Evolutionary conservation across 2,888 invertebrate genomes (phyloP), one percentile per base, ranked within the genome.

Genomic region (Scotopteryx bipunctaria): DNA sequence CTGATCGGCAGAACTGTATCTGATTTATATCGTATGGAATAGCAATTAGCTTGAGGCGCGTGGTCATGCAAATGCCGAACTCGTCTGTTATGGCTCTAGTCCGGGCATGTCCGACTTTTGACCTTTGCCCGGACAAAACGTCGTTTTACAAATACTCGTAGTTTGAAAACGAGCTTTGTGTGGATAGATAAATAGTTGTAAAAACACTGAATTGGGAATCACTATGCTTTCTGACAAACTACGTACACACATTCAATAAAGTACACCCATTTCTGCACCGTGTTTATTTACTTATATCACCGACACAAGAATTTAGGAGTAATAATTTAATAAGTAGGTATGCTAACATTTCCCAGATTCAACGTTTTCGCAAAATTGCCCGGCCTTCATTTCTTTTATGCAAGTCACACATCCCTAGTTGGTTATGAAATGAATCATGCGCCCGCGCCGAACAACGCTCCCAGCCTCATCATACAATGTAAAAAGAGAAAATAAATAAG

Each of bases 1-100:
- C 61, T 50, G 64, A 70, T 70, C 71, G 54, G 62, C 61, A 61
- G 67, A 69, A 66, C 61, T 63, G 64, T 63, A 71, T 69, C 75
- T 82, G 78, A 86, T 87, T 81, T 83, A 81, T 81, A 79, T 80
- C 73, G 67, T 71, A 77, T 69, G 73, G 79, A 81, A 82, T 80
- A 81, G 76, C 80, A 86, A 87, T 83, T 83, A 83, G 72, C 47
- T 71, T 68, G 63, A 67, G 61, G 50, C 63, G 73, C 73, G 71
- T 79, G 68, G 69, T 78, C 78, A 82, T 83, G 85, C 79, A 78
- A 86, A 86, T 83, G 79, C 71, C 76, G 75, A 73, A 79, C 74
- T 67, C 57, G 63, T 63, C 61, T 50, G 48, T 48, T 58, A 43
- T 36, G 41, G 38, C 21, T 25, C 55, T 44, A 36, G 48, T 43